phyloP scores from a whole-genome alignment of 2,888 invertebrate species.

The Byasa hedistus region DNA sequence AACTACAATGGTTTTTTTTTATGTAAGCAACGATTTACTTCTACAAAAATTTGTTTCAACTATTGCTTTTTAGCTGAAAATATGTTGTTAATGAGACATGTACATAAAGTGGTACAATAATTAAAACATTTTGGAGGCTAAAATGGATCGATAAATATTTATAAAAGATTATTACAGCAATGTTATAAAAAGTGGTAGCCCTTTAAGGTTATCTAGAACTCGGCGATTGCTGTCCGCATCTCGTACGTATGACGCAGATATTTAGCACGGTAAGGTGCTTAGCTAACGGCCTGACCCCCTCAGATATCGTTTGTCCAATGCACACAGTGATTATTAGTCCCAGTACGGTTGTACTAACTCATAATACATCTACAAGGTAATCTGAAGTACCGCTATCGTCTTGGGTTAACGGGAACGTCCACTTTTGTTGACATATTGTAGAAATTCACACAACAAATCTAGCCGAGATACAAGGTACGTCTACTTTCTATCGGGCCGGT shows the following conservation, averaged over 20 bases:
- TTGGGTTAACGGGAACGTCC: conserved; percentile 22
- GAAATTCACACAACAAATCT: conserved; percentile 31
- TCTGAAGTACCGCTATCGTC: conserved; percentile 23
- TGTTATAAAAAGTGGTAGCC: not conserved
- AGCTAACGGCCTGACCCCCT: conserved; percentile 37
- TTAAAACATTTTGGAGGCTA: not conserved
- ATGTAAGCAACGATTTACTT: not conserved
- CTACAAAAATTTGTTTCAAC: not conserved
- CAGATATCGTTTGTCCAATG: conserved; percentile 33
- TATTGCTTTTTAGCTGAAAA: not conserved
- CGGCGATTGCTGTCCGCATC: conserved; percentile 12
- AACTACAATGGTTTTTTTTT: not conserved
- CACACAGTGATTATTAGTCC: conserved; percentile 6
- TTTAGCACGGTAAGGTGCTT: conserved; percentile 24
- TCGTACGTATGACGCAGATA: conserved; percentile 8
- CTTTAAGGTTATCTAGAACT: conserved; percentile 19
- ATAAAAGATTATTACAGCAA: not conserved
- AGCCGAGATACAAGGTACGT: conserved; percentile 24
- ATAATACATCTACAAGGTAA: conserved; percentile 12
- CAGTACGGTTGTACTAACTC: conserved; percentile 10
- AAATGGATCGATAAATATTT: conserved; percentile 5
- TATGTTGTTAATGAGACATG: not conserved
- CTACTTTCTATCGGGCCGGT: conserved; percentile 36
- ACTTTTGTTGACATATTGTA: conserved; percentile 31
- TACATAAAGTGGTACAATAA: not conserved